Percentiles rank a stretch among this genome's conserved stretches.
These are phyloP conservation scores for Furnarius figulus DNA, from an alignment of 2,113 vertebrate species.

Conservation along the genomic window DNA sequence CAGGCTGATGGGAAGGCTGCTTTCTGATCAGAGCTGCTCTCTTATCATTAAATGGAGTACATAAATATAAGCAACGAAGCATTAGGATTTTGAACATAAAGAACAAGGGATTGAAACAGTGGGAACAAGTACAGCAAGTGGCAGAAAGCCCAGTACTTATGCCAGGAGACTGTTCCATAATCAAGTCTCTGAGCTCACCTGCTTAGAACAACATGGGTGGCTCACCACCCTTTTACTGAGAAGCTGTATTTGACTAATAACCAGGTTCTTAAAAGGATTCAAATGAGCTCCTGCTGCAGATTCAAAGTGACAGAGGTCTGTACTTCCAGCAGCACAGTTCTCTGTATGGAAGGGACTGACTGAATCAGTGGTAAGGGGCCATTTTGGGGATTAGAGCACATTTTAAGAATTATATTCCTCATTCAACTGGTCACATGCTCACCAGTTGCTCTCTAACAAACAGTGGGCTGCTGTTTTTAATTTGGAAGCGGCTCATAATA, in stretches of 20 bases:
- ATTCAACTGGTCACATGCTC: not conserved
- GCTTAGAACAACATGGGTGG: constrained; percentile 48
- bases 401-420: not conserved
- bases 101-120: not conserved
- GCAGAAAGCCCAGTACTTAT: constrained; percentile 1
- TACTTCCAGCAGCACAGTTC: not conserved
- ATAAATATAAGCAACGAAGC: not conserved
- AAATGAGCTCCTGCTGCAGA: not conserved
- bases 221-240: not conserved
- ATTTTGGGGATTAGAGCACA: not conserved
- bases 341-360: not conserved
- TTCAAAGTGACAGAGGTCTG: not conserved
- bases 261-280: constrained; percentile 11
- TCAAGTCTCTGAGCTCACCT: not conserved
- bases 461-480: not conserved
- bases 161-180: constrained; percentile 45
- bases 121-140: constrained; percentile 37
- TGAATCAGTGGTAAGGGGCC: not conserved
- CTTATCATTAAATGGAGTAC: not conserved
- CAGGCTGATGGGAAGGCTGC: not conserved
- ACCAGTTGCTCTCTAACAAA: not conserved
- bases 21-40: not conserved
- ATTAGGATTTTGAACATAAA: not conserved
- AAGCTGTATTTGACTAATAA: constrained; percentile 26
- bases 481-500: not conserved